Evolutionary conservation across 2,113 vertebrate species (phyloP).

Genomic region (Perognathus longimembris): DNA sequence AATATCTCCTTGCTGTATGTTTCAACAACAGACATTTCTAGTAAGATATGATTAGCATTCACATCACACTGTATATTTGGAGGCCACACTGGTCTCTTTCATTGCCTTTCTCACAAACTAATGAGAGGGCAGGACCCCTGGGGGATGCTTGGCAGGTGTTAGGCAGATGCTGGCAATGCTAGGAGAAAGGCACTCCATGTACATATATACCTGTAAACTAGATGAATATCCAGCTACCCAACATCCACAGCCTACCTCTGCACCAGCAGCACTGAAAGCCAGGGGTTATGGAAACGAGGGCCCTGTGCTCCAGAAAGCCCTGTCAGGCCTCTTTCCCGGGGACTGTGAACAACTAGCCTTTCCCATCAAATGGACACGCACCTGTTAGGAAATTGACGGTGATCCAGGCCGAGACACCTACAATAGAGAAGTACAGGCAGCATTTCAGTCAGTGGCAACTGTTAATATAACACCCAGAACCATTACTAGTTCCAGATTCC

Average conservation of each 20-base stretch:
- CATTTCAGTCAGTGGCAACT: not conserved
- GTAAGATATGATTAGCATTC: not conserved
- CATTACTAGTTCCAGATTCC: not conserved
- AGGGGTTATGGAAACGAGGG: not conserved
- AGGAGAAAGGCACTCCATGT: not conserved
- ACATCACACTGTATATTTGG: not conserved
- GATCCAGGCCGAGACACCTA: conserved; percentile 97
- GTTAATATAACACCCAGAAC: not conserved
- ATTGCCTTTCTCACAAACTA: not conserved
- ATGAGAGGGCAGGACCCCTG: not conserved
- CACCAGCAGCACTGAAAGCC: not conserved
- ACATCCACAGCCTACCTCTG: not conserved
- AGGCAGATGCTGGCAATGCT: not conserved
- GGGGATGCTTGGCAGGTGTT: accelerated
- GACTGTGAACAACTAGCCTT: not conserved
- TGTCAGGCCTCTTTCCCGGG: accelerated
- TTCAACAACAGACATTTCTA: not conserved
- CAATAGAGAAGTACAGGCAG: conserved; percentile 17
- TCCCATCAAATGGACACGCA: conserved; percentile 70
- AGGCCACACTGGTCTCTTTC: not conserved
- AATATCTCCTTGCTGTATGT: not conserved
- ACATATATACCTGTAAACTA: not conserved
- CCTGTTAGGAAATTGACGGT: conserved; percentile 97
- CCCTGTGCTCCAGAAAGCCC: not conserved
- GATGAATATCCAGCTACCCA: not conserved